Conservation (phyloP, 1,140 invertebrate species). For the Drosophila kanapiae region DNA sequence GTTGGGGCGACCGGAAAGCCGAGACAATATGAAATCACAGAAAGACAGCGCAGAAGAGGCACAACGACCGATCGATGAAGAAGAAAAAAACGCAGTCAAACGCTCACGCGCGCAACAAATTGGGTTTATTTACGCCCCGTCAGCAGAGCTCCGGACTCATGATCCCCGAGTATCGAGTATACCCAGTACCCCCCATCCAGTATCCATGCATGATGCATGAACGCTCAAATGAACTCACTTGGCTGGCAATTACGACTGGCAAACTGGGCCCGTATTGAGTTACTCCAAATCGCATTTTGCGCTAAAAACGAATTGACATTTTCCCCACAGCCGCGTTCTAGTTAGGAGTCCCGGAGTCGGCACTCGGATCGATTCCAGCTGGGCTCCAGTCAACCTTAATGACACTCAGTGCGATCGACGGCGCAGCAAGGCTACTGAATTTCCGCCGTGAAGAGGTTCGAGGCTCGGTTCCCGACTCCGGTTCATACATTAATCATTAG, state of each 20-base stretch:
- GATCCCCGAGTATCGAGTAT: slow-evolving; percentile 5
- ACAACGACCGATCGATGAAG: slow-evolving; percentile 29
- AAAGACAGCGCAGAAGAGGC: slow-evolving; percentile 11
- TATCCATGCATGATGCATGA: slow-evolving; percentile 65
- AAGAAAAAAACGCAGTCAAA: slow-evolving; percentile 46
- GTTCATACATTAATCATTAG: slow-evolving; percentile 82
- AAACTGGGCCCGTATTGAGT: slow-evolving; percentile 58
- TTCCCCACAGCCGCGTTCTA: slow-evolving; percentile 43
- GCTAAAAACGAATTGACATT: slow-evolving; percentile 62
- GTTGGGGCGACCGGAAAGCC: slow-evolving; percentile 68
- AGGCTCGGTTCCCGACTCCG: background rate
- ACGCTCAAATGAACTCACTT: slow-evolving; percentile 61
- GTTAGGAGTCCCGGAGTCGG: slow-evolving; percentile 28
- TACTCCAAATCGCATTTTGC: slow-evolving; percentile 54
- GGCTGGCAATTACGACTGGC: slow-evolving; percentile 41
- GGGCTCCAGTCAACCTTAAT: slow-evolving; percentile 76
- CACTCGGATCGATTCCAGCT: slow-evolving; percentile 56
- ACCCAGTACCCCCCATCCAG: background rate
- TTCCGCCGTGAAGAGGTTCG: slow-evolving; percentile 30
- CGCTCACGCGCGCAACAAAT: slow-evolving; percentile 75
- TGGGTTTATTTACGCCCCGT: slow-evolving; percentile 72
- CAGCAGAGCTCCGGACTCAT: slow-evolving; percentile 39
- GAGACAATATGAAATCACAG: slow-evolving; percentile 39
- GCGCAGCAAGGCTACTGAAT: slow-evolving; percentile 71
- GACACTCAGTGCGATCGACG: slow-evolving; percentile 76